Percentiles rank a stretch among this genome's conserved stretches.
Evolutionary conservation across 2,113 vertebrate species (phyloP).

Genomic region (Marmota monax): DNA sequence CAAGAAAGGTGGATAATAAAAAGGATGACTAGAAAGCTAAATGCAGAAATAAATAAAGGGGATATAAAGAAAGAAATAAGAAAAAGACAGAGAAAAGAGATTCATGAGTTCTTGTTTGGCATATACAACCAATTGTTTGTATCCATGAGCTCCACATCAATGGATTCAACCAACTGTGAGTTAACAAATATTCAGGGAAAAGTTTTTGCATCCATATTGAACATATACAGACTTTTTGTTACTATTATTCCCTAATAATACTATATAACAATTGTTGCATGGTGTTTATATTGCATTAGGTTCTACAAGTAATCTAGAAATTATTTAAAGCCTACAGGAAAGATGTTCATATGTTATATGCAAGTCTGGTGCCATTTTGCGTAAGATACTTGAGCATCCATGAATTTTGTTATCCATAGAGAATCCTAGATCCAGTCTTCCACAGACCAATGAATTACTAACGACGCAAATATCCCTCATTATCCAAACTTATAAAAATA

Average conservation of each 20-base stretch:
- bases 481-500: neutral
- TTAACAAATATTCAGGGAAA: neutral
- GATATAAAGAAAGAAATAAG: neutral
- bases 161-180: no score
- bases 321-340: neutral
- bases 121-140: neutral
- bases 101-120: neutral
- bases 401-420: neutral
- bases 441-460: neutral
- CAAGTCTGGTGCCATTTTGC: neutral
- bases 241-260: neutral
- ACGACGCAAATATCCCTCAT: neutral
- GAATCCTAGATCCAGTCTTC: neutral
- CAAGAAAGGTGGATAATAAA: neutral
- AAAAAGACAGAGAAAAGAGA: neutral
- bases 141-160: neutral
- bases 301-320: neutral
- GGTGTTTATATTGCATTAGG: neutral
- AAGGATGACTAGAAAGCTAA: neutral
- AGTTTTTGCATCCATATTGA: neutral
- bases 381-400: rapidly evolving
- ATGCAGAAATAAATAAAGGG: neutral
- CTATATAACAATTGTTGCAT: no score
- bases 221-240: neutral
- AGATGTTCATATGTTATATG: no score